A percentile compares a stretch with the other conserved stretches of the same genome.
Evolutionary conservation across 2,888 invertebrate genomes (phyloP).

Genomic region (Phaedon cochleariae): DNA sequence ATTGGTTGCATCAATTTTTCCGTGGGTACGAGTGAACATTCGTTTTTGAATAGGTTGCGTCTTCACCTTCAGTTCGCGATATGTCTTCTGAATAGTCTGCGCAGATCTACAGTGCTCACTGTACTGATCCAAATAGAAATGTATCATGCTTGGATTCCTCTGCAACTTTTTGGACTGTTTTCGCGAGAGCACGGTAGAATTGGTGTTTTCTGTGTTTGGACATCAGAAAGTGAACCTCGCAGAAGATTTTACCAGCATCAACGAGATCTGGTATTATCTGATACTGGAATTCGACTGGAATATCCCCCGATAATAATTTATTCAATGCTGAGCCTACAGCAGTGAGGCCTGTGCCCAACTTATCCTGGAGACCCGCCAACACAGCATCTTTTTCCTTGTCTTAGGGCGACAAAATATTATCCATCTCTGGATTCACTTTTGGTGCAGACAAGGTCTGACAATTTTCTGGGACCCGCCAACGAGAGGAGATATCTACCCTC

Average conservation of each 20-base stretch:
- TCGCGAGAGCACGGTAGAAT: background rate
- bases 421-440: constrained; percentile 8
- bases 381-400: constrained; percentile 14
- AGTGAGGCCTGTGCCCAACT: no score
- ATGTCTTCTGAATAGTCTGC: no score
- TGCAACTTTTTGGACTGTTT: background rate
- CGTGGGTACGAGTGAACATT: no score
- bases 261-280: background rate
- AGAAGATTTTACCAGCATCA: background rate
- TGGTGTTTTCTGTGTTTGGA: background rate
- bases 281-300: background rate
- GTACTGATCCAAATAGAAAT: background rate
- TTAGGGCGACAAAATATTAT: background rate
- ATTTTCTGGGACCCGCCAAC: no score
- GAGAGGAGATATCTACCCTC: background rate
- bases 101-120: background rate
- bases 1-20: background rate
- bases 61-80: no score
- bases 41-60: no score
- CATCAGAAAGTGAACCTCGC: no score
- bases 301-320: background rate
- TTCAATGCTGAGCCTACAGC: constrained; percentile 1
- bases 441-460: no score
- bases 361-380: no score
- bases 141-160: background rate